Base-by-base conservation (phyloP, 2,888 invertebrate species). In the Pemphredon lugubris region DNA sequence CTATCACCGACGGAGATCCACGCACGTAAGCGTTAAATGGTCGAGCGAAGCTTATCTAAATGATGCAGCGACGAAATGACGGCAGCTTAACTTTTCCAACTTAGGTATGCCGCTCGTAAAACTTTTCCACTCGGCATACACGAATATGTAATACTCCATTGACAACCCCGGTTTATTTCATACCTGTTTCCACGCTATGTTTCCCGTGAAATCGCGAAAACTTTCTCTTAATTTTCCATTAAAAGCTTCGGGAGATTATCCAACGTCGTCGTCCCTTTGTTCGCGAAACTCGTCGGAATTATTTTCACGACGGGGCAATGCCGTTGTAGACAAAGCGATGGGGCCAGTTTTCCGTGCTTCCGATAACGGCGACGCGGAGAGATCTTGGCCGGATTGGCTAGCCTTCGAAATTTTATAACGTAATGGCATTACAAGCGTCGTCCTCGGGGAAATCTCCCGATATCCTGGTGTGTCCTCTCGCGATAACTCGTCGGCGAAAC, bases 391-490 rank as follows among this genome's bases (percentile, higher is more conserved):
- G 3, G 60, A 53, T 58, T 70, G 42, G 65, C 60, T 42, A 37
- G 60, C 53, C 55, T 75, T 79, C 72, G 76, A 79, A 79, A 79
- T 82, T 80, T 82, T 76, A 83, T 75, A 78, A 75, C 68, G 67
- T 79, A 82, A 81, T 77, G 73, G 76, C 67, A 73, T 82, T 77
- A 83, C 77, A 73, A 75, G 75, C 75, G 75, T 75, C 70, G 69
- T 81, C 81, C 81, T 74, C 54, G 48, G 82, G 82, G 83, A 83
- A 83, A 83, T 83, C 77, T 82, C 57, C 79, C 74, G 78, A 81
- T 81, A 75, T 81, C 72, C 65, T 64, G 44, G 66, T 64, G 45
- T 69, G n/a, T n/a, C 69, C 69, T 65, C 67, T 58, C 53, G 45
- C 70, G 72, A 77, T 79, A 79, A 77, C 77, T 70, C 64, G 75